Base-by-base conservation (phyloP, 1,140 invertebrate genomes). In the Apis dorsata region DNA sequence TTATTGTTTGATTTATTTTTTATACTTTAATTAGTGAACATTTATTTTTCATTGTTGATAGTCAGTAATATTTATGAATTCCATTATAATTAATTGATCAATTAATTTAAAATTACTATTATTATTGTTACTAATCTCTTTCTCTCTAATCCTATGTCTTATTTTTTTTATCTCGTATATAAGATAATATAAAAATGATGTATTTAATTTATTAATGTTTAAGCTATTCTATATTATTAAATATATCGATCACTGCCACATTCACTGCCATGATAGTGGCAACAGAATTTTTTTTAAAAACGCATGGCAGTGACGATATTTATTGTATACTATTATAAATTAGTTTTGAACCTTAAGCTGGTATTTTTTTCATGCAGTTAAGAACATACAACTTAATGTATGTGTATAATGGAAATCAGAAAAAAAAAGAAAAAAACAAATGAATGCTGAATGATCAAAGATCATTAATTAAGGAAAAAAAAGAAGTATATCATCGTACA, bases 191-290 rank as follows among this genome's bases (percentile, higher is more conserved):
- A 53, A 77, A 51, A 60, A 66, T 28, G 49, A 69, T 80, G 60
- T 53, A 63, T 59, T 57, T 79, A 77, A 51, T 15, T 59, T 68
- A 49, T 81, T 85, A 70, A 71, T 57, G 1, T 78, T 76, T 72
- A 66, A 89, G 77, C 72, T 68, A 76, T 81, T 57, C 77, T 62
- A 13, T 74, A 73, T 75, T 69, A 53, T 86, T 66, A 12, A 49
- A 28, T 76, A 65, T 73, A 71, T 86, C 66, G 44, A 80, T 87
- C 83, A 88, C 85, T 88, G 86, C 83, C 86, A 78, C 24, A 57
- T 59, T 24, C 66, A 78, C 86, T 87, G 82, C 86, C 85, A 63
- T 81, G 34, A 15, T 55, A 66, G 78, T 83, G 82, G 74, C 74
- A 84, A 86, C 84, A 81, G 51, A 59, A 68, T 78, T 57, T 66